phyloP scores from a whole-genome alignment of 2,888 invertebrate genomes.

The Tachina grossa region DNA sequence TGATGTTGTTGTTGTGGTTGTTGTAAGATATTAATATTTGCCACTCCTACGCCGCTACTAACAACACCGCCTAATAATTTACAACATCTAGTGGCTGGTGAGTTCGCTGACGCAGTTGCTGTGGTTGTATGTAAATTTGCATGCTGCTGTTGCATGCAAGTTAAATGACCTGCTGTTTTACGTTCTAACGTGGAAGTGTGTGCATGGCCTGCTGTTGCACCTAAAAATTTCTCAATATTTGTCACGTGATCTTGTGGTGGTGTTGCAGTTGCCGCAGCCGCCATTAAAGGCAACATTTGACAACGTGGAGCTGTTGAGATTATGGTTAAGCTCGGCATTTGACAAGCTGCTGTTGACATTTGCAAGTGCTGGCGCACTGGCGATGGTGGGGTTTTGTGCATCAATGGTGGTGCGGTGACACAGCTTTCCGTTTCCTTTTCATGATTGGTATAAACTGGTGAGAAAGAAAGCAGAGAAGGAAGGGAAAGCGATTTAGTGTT shows the following conservation, averaged over 20 bases:
- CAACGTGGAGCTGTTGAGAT: constrained; percentile 81
- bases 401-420: constrained; percentile 75
- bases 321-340: constrained; percentile 80
- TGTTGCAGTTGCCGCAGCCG: constrained; percentile 63
- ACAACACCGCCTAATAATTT: constrained; percentile 77
- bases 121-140: constrained; percentile 41
- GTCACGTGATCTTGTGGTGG: constrained; percentile 66
- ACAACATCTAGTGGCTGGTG: constrained; percentile 80
- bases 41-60: constrained; percentile 27
- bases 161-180: constrained; percentile 62
- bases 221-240: constrained; percentile 78
- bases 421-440: constrained; percentile 82
- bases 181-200: constrained; percentile 65
- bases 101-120: constrained; percentile 72
- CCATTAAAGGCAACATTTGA: constrained; percentile 74
- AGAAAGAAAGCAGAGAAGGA: constrained; percentile 21
- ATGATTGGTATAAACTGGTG: constrained; percentile 81
- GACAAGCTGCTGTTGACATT: constrained; percentile 70
- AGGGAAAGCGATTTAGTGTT: not conserved
- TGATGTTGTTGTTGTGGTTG: constrained; percentile 68
- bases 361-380: constrained; percentile 72
- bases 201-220: constrained; percentile 62
- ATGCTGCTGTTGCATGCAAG: constrained; percentile 67
- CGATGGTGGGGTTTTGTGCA: constrained; percentile 73
- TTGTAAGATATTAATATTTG: constrained; percentile 46